Conservation (phyloP, 2,113 vertebrate genomes). For the Holacanthus passer region DNA sequence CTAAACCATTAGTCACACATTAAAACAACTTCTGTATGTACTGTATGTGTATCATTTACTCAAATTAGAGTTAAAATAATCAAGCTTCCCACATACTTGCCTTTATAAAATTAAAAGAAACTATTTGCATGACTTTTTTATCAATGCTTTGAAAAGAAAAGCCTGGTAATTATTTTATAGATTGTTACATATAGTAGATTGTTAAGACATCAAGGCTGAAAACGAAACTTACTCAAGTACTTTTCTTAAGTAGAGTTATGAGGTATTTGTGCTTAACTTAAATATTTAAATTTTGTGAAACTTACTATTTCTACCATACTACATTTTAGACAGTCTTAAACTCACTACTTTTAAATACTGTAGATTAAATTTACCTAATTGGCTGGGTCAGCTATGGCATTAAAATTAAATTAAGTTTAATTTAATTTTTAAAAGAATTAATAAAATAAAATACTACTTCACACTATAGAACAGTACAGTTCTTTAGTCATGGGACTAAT, state of each 20-base stretch:
- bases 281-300: neutral
- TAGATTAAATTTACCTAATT: neutral
- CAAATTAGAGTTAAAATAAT: neutral
- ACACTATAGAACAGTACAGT: neutral
- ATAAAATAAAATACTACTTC: neutral
- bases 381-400: neutral
- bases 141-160: neutral
- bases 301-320: neutral
- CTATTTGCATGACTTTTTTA: neutral
- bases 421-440: too few species aligned
- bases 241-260: neutral
- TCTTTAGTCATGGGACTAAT: too few species aligned
- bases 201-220: neutral
- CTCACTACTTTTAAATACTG: neutral
- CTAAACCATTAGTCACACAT: conserved; percentile 1
- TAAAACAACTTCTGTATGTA: neutral
- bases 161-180: neutral
- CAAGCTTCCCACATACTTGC: neutral
- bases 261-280: neutral
- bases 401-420: neutral
- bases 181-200: neutral
- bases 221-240: neutral
- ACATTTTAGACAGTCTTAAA: neutral
- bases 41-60: neutral
- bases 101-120: neutral